A percentile compares a stretch with the other conserved stretches of the same genome.
These are phyloP conservation scores for Ctenodactylus gundi DNA, from an alignment of 2,113 vertebrate species.

Conservation along the genomic window DNA sequence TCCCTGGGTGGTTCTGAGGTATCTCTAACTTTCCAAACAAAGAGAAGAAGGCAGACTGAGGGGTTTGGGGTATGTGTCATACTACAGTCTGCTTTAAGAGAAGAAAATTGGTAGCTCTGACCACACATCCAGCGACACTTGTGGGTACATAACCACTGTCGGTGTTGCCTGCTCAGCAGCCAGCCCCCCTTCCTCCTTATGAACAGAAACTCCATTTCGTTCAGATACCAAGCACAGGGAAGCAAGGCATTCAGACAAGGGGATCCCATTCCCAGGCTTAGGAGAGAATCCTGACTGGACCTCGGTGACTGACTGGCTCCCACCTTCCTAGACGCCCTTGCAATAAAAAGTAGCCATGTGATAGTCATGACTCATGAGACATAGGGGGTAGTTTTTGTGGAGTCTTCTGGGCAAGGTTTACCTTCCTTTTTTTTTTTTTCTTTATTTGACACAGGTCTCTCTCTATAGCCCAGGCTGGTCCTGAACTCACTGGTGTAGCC, in stretches of 20 bases:
- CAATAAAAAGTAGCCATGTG: neutral
- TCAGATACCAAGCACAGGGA: neutral
- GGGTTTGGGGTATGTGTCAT: neutral
- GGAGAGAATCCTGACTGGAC: neutral
- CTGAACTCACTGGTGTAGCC: no score
- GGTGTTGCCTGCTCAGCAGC: neutral
- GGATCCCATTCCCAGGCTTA: neutral
- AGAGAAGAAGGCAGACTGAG: neutral
- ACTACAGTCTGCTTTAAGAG: neutral
- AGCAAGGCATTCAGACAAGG: neutral
- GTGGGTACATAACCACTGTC: no score
- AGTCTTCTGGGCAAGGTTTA: neutral
- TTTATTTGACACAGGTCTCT: no score
- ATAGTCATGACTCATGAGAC: neutral
- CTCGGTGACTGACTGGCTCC: neutral
- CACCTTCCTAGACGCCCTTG: constrained; percentile 8
- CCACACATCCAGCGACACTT: neutral
- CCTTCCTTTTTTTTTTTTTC: no score
- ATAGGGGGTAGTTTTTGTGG: neutral
- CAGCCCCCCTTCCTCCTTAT: neutral
- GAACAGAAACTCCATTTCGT: neutral
- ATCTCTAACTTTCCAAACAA: neutral
- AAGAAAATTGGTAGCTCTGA: neutral
- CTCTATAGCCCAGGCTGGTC: no score
- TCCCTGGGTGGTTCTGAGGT: neutral